Conservation (phyloP, 1,140 invertebrate genomes). For the Cephus cinctus region DNA sequence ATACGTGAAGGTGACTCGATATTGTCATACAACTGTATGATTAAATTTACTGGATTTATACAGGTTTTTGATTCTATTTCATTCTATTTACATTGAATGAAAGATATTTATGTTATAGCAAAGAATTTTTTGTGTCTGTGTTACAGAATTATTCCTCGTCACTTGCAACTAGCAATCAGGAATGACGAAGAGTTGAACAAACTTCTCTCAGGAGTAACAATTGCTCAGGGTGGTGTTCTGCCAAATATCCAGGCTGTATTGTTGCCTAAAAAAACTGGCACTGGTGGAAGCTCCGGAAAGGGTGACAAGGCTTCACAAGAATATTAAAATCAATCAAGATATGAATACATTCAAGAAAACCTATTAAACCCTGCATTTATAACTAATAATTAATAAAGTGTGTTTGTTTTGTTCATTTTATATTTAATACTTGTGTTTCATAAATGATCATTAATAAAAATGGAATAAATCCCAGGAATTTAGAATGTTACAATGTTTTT, state of each 20-base stretch:
- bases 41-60: too few relatives aligned
- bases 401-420: too few relatives aligned
- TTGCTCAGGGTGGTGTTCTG: constrained; percentile 76
- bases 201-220: constrained; percentile 74
- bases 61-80: too few relatives aligned
- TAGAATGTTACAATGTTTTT: constrained; percentile 23
- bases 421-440: too few relatives aligned
- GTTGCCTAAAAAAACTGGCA: constrained; percentile 68
- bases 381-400: too few relatives aligned
- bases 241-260: constrained; percentile 74
- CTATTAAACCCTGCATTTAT: too few relatives aligned
- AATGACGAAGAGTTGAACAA: constrained; percentile 82
- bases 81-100: too few relatives aligned
- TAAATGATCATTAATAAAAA: too few relatives aligned
- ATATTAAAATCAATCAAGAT: constrained; percentile 28
- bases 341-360: too few relatives aligned
- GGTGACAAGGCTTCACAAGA: constrained; percentile 38
- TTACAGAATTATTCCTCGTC: constrained; percentile 70
- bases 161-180: constrained; percentile 73
- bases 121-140: too few relatives aligned
- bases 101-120: too few relatives aligned
- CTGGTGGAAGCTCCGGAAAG: constrained; percentile 29
- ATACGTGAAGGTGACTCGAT: not conserved
- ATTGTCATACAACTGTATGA: not conserved
- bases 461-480: too few relatives aligned